A percentile compares a stretch with the other conserved stretches of the same genome.
These are phyloP conservation scores for Xenopus petersii DNA, from an alignment of 2,797 vertebrate species.

Conservation along the genomic window DNA sequence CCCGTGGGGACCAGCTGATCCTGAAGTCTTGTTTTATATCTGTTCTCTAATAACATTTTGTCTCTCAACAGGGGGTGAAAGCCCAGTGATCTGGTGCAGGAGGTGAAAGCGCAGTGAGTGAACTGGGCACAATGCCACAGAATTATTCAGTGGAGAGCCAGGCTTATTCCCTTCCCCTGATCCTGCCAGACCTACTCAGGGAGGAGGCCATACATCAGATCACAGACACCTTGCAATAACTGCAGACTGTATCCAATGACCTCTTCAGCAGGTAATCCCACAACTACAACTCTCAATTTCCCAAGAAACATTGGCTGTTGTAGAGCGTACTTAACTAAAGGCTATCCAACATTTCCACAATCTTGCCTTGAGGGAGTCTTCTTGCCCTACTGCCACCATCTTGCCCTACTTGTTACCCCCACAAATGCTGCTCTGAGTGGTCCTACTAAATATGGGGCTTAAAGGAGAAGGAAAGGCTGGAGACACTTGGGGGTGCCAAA, in stretches of 20 bases:
- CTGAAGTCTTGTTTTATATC: not conserved
- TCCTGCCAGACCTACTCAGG: constrained; percentile 81
- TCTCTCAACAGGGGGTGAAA: constrained; percentile 12
- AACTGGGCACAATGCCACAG: constrained; percentile 69
- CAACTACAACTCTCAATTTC: too few species aligned
- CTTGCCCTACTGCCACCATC: too few species aligned
- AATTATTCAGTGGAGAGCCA: constrained; percentile 82
- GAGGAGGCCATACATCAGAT: constrained; percentile 87
- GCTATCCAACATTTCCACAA: too few species aligned
- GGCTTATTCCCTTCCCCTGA: constrained; percentile 82
- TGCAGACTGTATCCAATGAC: constrained; percentile 83
- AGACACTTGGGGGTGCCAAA: too few species aligned
- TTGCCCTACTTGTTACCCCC: too few species aligned
- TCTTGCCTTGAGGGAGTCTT: too few species aligned
- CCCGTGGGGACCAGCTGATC: not conserved
- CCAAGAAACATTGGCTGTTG: too few species aligned
- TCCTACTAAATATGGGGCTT: too few species aligned
- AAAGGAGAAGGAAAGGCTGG: too few species aligned
- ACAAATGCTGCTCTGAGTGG: too few species aligned
- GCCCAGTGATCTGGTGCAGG: not conserved
- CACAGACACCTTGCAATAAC: constrained; percentile 76
- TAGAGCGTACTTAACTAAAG: too few species aligned
- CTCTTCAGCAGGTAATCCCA: constrained; percentile 81
- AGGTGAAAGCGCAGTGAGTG: constrained; percentile 44
- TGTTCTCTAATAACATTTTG: not conserved